A percentile compares a stretch with the other conserved stretches of the same genome.
These are phyloP conservation scores for Notodonta dromedarius DNA, from an alignment of 2,888 invertebrate species.

Conservation along the genomic window DNA sequence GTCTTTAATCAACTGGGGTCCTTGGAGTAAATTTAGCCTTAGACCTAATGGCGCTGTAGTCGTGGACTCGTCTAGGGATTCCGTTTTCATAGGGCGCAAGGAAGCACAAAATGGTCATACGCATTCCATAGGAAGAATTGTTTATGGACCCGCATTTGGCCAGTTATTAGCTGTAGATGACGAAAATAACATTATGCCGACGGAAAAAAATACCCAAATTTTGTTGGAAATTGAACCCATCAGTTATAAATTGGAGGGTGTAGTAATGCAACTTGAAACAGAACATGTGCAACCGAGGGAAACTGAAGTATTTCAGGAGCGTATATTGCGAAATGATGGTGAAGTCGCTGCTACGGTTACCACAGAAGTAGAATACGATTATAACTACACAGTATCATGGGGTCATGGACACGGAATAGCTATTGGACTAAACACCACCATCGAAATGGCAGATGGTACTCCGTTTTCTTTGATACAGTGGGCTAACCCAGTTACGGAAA, in stretches of 20 bases:
- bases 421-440: constrained; percentile 87
- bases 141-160: constrained; percentile 87
- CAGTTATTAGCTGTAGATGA: constrained; percentile 88
- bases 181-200: constrained; percentile 78
- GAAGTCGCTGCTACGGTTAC: constrained; percentile 86
- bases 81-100: constrained; percentile 69
- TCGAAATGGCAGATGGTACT: constrained; percentile 84
- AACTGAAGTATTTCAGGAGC: constrained; percentile 81
- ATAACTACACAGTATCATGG: constrained; percentile 90
- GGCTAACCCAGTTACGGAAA: constrained; percentile 85
- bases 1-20: constrained; percentile 89
- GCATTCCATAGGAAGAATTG: constrained; percentile 89
- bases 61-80: constrained; percentile 74
- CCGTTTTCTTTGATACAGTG: constrained; percentile 86
- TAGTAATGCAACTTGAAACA: constrained; percentile 84
- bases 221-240: constrained; percentile 92
- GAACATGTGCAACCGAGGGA: constrained; percentile 77
- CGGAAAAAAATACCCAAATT: constrained; percentile 88
- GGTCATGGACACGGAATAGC: constrained; percentile 90
- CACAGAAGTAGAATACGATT: constrained; percentile 89
- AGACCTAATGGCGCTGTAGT: constrained; percentile 88
- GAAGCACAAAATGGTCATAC: constrained; percentile 68
- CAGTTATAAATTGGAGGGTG: constrained; percentile 88
- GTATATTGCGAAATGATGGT: constrained; percentile 80
- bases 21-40: constrained; percentile 88